Evolutionary conservation across 2,113 vertebrate species (phyloP).

Genomic region (Alouatta palliata): DNA sequence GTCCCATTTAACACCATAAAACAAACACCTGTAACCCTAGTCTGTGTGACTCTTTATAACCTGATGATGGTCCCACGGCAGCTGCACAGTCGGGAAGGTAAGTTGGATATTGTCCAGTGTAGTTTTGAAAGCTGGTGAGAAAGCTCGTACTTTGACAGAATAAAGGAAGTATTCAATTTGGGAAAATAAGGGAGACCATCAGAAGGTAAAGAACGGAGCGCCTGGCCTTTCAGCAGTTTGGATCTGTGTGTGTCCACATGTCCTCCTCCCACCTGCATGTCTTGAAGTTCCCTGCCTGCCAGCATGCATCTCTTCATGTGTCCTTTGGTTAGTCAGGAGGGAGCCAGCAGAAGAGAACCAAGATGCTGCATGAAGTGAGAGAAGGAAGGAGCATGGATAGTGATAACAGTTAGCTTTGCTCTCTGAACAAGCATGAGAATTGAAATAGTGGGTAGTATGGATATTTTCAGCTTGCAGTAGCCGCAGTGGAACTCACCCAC

Average conservation of each 20-base stretch:
- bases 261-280: not conserved
- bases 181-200: not conserved
- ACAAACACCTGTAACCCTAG: not conserved
- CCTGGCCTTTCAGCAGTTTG: not conserved
- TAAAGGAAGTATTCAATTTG: not conserved
- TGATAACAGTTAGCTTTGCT: not conserved
- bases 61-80: not conserved
- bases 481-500: not conserved
- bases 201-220: not conserved
- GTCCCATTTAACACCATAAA: not conserved
- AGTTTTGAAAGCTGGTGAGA: not conserved
- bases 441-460: not conserved
- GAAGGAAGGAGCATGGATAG: not conserved
- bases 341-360: not conserved
- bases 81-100: not conserved
- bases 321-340: not conserved
- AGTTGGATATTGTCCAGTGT: not conserved
- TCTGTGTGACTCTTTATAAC: not conserved
- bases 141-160: not conserved
- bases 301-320: not conserved
- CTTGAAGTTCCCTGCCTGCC: not conserved
- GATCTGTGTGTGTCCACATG: not conserved
- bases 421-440: not conserved
- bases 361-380: not conserved
- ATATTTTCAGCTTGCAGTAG: not conserved